Evolutionary conservation across 1,140 invertebrate species (phyloP).

Genomic region (Cephus cinctus): DNA sequence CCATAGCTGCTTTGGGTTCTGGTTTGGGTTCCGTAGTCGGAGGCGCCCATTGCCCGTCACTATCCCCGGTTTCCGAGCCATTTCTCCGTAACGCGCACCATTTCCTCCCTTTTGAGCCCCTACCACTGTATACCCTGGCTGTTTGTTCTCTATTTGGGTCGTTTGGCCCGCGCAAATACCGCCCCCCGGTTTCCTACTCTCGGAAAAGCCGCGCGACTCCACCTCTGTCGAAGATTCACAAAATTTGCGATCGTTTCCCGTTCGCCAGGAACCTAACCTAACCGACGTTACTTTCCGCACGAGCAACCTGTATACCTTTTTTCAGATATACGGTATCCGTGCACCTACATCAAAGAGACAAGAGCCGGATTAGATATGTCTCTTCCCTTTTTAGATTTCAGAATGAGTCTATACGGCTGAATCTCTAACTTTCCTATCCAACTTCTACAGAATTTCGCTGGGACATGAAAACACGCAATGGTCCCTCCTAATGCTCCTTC

Average conservation of each 20-base stretch:
- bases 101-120: constrained; percentile 53
- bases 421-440: no score
- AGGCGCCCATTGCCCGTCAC: constrained; percentile 49
- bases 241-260: constrained; percentile 37
- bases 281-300: no score
- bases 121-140: constrained; percentile 28
- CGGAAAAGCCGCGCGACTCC: constrained; percentile 15
- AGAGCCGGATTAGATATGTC: no score
- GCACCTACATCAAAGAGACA: no score
- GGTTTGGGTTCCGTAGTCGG: constrained; percentile 43
- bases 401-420: no score
- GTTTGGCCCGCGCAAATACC: constrained; percentile 55
- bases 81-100: constrained; percentile 56
- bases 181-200: constrained; percentile 30
- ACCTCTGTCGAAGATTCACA: constrained; percentile 33
- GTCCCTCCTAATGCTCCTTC: no score
- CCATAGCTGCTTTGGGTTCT: constrained; percentile 39
- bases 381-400: no score
- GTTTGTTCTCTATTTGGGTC: constrained; percentile 54
- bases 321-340: no score
- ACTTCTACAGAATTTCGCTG: no score
- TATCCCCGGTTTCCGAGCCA: constrained; percentile 57
- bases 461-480: no score
- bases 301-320: no score
- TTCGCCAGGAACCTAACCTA: no score